Conservation (phyloP, 2,113 vertebrate genomes). For the Ahaetulla prasina region DNA sequence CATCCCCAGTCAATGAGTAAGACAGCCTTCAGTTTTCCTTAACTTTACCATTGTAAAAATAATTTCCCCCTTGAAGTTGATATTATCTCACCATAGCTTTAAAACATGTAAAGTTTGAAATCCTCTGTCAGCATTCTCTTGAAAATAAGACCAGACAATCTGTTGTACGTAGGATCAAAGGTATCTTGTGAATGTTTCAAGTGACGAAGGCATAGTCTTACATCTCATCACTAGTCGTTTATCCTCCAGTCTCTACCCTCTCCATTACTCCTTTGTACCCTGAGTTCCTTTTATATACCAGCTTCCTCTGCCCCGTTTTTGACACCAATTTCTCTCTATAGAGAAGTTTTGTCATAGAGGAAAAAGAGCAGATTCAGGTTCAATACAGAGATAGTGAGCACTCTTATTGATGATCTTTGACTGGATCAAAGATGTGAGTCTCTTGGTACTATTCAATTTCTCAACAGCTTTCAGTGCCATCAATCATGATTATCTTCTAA, state of each 20-base stretch:
- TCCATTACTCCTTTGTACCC: neutral
- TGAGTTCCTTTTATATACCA: neutral
- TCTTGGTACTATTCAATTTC: neutral
- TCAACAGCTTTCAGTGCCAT: neutral
- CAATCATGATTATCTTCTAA: neutral
- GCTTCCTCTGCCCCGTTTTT: neutral
- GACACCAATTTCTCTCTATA: neutral
- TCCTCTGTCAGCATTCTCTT: neutral
- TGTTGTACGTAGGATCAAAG: neutral
- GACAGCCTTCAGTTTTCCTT: neutral
- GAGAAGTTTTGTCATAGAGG: neutral
- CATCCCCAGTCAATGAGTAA: neutral
- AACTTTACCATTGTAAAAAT: neutral
- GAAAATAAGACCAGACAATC: neutral
- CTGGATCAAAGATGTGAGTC: neutral
- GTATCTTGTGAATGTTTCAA: neutral
- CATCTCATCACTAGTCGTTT: neutral
- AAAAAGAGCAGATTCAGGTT: neutral
- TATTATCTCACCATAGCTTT: neutral
- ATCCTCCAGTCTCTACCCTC: neutral
- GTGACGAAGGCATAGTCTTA: neutral
- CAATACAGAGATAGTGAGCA: neutral
- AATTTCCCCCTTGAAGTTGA: neutral
- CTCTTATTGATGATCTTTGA: neutral
- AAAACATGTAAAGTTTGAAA: neutral